These are phyloP conservation scores for Globicephala melas DNA, from an alignment of 2,113 vertebrate genomes.

Conservation along the genomic window DNA sequence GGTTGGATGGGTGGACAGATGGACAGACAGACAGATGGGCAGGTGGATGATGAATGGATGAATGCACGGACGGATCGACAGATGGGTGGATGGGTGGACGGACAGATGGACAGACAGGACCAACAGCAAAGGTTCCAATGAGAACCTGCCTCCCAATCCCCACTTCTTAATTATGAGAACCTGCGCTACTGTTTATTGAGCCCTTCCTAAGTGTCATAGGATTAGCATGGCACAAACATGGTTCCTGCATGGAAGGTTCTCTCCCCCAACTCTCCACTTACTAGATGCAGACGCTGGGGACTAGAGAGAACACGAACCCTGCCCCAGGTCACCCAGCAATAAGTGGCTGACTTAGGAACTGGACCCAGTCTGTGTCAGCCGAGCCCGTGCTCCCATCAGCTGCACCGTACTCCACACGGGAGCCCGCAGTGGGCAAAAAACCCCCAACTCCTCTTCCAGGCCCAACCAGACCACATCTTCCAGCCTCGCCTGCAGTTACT, in stretches of 20 bases:
- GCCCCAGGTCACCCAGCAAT: background rate
- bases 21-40: too few relatives aligned
- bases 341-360: background rate
- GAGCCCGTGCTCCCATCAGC: accelerated
- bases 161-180: background rate
- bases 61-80: background rate
- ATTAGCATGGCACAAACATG: accelerated
- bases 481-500: background rate
- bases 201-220: accelerated
- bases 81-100: background rate
- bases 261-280: background rate
- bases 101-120: background rate
- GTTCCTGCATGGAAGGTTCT: accelerated
- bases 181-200: accelerated
- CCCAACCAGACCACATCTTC: too few relatives aligned
- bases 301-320: background rate
- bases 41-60: background rate
- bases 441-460: background rate
- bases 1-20: background rate
- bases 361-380: accelerated
- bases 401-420: accelerated
- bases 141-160: background rate
- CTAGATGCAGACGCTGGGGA: background rate
- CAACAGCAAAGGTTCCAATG: background rate
- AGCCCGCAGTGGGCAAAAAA: accelerated